Evolutionary conservation across 2,113 vertebrate genomes (phyloP), one percentile per base, ranked within the genome.

Genomic region (Tauraco erythrolophus): DNA sequence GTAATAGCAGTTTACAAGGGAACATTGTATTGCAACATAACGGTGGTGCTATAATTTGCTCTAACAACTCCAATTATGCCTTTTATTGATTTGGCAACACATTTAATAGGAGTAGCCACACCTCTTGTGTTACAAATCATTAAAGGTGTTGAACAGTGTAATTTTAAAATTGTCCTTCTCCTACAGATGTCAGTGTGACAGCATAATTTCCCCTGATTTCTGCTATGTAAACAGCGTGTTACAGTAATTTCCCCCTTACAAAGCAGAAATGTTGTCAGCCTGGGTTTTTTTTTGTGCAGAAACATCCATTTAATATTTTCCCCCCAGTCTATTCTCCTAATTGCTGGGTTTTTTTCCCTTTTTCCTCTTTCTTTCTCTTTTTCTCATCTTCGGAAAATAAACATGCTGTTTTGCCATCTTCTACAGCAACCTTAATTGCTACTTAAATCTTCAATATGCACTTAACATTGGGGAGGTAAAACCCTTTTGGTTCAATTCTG

Each of bases 61-160:
- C 99, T 99, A 99, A 99, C 99, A 99, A 99, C 99, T 99, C 99
- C 98, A 99, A 99, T 99, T 99, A 99, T 99, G 98, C 98, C 99
- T 99, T 99, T 99, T 99, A 99, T 99, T 99, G 99, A 99, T 99
- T 99, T 99, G 98, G 99, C 99, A 99, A 99, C 99, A 99, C 99
- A 98, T 99, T 99, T 99, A 99, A 99, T 99, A 99, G 99, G 98
- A 99, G 98, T 98, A 98, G 99, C 99, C 99, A 99, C 99, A 98
- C 99, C 99, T 99, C 99, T 99, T 98, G 98, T 99, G 98, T 99
- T 99, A 99, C 98, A 98, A 99, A 99, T 99, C 99, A 99, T 99
- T 99, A 99, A 99, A 99, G 99, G 99, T 99, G 99, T 99, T 99
- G 99, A 99, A 99, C 99, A 98, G 99, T 99, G 98, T 99, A 99